These are phyloP conservation scores for Ondatra zibethicus DNA, from an alignment of 2,113 vertebrate species.

Conservation along the genomic window DNA sequence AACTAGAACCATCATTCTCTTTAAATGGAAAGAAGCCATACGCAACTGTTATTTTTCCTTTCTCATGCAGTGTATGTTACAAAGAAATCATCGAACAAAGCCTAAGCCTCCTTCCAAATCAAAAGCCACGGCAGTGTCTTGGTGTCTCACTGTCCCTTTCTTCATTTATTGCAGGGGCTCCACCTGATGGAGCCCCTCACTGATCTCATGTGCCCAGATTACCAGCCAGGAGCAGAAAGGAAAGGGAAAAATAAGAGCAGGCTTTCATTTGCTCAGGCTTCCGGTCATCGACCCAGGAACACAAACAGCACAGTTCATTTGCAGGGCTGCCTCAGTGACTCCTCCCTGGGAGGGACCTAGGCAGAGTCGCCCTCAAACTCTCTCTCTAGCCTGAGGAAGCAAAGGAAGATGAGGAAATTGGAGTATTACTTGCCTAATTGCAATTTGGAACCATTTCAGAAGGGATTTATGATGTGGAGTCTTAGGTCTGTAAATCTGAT, in stretches of 20 bases:
- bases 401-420: constrained; percentile 39
- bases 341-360: constrained; percentile 32
- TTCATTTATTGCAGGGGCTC: not conserved
- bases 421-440: constrained; percentile 39
- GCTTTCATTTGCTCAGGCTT: constrained; percentile 42
- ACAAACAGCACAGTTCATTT: constrained; percentile 36
- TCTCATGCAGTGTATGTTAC: not conserved
- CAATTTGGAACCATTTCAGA: constrained; percentile 42
- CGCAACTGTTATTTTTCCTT: not conserved
- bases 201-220: constrained; percentile 3
- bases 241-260: constrained; percentile 25
- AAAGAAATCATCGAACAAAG: constrained; percentile 46
- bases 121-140: not conserved
- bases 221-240: not conserved
- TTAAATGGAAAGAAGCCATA: constrained; percentile 34
- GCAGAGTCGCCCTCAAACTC: constrained; percentile 21
- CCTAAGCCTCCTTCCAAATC: constrained; percentile 41
- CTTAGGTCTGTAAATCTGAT: constrained; percentile 45
- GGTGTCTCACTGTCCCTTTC: not conserved
- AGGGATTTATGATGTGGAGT: not conserved
- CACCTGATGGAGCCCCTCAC: not conserved
- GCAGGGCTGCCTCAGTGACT: not conserved
- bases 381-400: not conserved
- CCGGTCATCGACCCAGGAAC: constrained; percentile 18
- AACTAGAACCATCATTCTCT: constrained; percentile 47